phyloP scores from a whole-genome alignment of 2,113 vertebrate species.

The Pimephales promelas region DNA sequence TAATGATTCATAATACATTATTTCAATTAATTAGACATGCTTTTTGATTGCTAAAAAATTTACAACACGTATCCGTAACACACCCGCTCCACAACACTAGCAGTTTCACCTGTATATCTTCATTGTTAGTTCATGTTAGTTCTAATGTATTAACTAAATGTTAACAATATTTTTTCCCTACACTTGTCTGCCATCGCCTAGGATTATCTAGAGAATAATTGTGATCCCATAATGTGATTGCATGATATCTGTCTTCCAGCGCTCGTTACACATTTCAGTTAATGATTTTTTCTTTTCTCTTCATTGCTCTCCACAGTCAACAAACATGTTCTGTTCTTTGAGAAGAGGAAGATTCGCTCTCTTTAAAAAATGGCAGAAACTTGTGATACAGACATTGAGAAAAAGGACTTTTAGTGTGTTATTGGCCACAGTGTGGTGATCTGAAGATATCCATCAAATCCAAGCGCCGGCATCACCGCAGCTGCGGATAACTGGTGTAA shows the following conservation, averaged over 20 bases:
- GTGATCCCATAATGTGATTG: not conserved
- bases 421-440: not conserved
- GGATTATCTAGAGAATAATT: not conserved
- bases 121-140: not conserved
- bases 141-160: not conserved
- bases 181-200: not conserved
- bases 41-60: too few species aligned
- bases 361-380: constrained; percentile 70
- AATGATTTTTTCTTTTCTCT: not conserved
- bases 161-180: not conserved
- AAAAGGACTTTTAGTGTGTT: not conserved
- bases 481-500: not conserved
- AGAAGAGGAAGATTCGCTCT: constrained; percentile 93
- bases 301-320: constrained; percentile 80
- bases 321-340: constrained; percentile 89
- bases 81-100: too few species aligned
- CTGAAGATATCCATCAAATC: not conserved
- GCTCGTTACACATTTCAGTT: not conserved
- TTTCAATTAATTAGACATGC: too few species aligned
- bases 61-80: too few species aligned
- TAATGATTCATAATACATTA: too few species aligned
- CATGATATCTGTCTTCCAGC: not conserved
- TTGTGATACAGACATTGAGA: constrained; percentile 24
- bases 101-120: too few species aligned
- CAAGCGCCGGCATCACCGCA: not conserved